Base-by-base conservation (phyloP, 2,888 invertebrate genomes). In the Drosophila yooni region DNA sequence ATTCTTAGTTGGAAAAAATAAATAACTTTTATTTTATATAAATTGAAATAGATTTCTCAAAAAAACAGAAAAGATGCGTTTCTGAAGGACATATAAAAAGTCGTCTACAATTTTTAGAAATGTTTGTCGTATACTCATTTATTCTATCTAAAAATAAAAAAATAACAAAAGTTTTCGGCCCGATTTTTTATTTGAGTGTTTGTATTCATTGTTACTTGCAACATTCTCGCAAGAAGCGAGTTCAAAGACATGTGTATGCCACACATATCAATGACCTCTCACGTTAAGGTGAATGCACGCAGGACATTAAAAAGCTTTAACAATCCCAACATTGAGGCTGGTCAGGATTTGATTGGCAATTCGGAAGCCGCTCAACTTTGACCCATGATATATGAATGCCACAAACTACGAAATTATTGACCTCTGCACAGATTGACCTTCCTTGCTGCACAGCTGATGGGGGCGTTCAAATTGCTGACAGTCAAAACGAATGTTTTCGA, bases 361-460 rank as follows among this genome's bases (percentile, higher is more conserved):
- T 25, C 25, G 46, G 25, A 58, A 66, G 70, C 51, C 75, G 70
- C 70, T 85, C 82, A 83, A 88, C 82, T 83, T 84, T 88, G 85
- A 82, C 79, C 82, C 36, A 31, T 0, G 36, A 21, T 40, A 21
- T 40, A 36, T 40, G 25, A 38, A 38, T 43, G 58, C 18, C n/a
- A 38, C 2, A 62, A 71, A 79, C 70, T 79, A 21, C 8, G 31
- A 40, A n/a, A 6, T 29, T 58, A 0, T 56, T 38, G 38, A 56
- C 56, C 56, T 56, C 27, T 13, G 10, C n/a, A n/a, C n/a, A 18
- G 18, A 18, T 33, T 84, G 82, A 84, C 85, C 88, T 71, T 67
- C 60, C 71, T 73, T 54, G 57, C 61, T 1, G 57, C 48, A 48
- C n/a, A 58, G 50, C 43, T 40, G 54, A 27, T 11, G 10, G 51